Evolutionary conservation across 92 coral and sea anemone species (phyloP).

Genomic region (Umimayanthus kanabou): DNA sequence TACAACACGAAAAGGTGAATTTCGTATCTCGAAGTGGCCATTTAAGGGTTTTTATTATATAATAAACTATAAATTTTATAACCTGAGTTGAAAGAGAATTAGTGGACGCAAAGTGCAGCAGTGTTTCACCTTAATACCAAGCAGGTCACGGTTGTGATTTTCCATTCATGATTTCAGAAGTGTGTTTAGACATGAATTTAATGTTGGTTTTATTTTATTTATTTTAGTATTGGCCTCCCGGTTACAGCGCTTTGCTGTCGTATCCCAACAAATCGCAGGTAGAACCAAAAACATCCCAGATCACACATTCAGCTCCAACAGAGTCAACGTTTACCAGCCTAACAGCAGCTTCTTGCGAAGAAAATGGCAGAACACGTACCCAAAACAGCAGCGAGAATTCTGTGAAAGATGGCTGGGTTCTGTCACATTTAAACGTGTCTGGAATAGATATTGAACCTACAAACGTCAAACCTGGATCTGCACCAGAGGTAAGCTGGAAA

Average conservation of each 20-base stretch:
- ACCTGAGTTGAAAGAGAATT: too few relatives aligned
- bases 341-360: conserved; percentile 19
- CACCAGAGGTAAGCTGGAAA: conserved; percentile 2
- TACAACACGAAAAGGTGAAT: too few relatives aligned
- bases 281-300: background rate
- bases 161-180: too few relatives aligned
- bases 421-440: conserved; percentile 14
- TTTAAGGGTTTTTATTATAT: too few relatives aligned
- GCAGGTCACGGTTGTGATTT: too few relatives aligned
- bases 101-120: too few relatives aligned
- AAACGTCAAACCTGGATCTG: background rate
- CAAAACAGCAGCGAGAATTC: conserved; percentile 1
- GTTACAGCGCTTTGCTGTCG: conserved; percentile 49
- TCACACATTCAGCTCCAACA: background rate
- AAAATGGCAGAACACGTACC: background rate
- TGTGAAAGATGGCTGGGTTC: conserved; percentile 18
- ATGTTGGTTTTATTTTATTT: background rate
- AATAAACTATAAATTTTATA: too few relatives aligned
- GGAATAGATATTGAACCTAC: conserved; percentile 39
- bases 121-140: too few relatives aligned
- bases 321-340: background rate
- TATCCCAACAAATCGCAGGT: conserved; percentile 49
- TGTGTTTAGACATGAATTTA: background rate
- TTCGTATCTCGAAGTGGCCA: too few relatives aligned
- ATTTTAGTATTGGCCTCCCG: conserved; percentile 82